phyloP scores from a whole-genome alignment of 2,888 invertebrate genomes.

The Drosophila differens region DNA sequence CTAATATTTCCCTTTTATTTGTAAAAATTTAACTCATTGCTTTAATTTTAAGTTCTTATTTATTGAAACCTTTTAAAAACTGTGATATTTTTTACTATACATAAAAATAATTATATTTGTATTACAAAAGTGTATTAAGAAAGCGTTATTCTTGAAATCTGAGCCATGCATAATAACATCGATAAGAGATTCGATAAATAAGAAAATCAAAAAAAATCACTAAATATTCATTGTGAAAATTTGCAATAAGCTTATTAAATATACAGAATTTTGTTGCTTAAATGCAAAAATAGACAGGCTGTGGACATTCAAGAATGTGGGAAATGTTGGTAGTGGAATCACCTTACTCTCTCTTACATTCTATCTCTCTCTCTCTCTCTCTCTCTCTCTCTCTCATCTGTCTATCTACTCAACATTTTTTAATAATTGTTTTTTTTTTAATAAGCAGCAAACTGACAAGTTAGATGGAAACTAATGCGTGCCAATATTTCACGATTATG shows the following conservation, averaged over 20 bases:
- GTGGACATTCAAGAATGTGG: neutral
- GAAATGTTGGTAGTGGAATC: neutral
- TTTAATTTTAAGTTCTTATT: neutral
- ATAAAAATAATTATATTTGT: neutral
- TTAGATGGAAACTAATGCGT: conserved; percentile 62
- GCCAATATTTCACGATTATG: conserved; percentile 84
- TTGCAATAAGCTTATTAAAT: neutral
- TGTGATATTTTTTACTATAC: neutral
- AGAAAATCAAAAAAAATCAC: neutral
- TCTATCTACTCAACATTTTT: neutral
- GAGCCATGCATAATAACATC: neutral
- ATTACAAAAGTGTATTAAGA: neutral
- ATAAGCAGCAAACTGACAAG: conserved; percentile 19
- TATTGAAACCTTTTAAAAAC: neutral
- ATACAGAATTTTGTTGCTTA: neutral
- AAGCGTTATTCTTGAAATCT: neutral
- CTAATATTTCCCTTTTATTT: neutral
- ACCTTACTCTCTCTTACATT: neutral
- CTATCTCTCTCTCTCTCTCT: neutral
- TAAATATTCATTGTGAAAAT: neutral
- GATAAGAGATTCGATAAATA: neutral
- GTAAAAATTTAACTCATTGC: rapidly evolving
- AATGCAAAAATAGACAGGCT: neutral
- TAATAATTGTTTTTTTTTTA: neutral
- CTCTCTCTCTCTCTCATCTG: too few species aligned